These are phyloP conservation scores for Gonocerus acuteangulatus DNA, from an alignment of 2,888 invertebrate genomes.

Conservation along the genomic window DNA sequence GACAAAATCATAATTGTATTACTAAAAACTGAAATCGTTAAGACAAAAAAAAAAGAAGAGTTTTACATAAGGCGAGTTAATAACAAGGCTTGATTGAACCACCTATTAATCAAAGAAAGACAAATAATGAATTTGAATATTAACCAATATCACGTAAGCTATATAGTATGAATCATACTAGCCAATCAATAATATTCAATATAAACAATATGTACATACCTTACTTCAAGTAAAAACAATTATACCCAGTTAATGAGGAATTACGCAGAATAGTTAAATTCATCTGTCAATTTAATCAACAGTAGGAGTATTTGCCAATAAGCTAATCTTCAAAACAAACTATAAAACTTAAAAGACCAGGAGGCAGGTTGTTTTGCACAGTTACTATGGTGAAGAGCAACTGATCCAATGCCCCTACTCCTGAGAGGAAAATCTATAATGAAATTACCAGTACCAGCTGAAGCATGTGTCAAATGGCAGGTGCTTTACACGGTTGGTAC, in stretches of 20 bases:
- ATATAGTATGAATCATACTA: background rate
- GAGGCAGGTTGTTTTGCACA: background rate
- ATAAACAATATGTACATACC: background rate
- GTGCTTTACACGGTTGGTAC: slow-evolving; percentile 8
- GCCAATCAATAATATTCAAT: slow-evolving; percentile 4
- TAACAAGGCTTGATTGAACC: too few species aligned
- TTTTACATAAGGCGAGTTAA: too few species aligned
- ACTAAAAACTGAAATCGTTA: too few species aligned
- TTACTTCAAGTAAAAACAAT: background rate
- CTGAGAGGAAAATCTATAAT: slow-evolving; percentile 14
- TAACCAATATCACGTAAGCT: too few species aligned
- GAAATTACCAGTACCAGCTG: slow-evolving; percentile 1
- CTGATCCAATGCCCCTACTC: slow-evolving; percentile 6
- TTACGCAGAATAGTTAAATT: too few species aligned
- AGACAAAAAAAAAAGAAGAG: too few species aligned
- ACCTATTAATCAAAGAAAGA: too few species aligned
- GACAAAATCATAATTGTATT: too few species aligned
- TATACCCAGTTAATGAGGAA: too few species aligned
- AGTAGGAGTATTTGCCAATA: too few species aligned
- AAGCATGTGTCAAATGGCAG: slow-evolving; percentile 12
- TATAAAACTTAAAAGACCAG: background rate
- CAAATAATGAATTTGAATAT: too few species aligned
- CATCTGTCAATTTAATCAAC: too few species aligned
- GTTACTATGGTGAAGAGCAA: slow-evolving; percentile 22
- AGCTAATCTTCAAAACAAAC: background rate